Evolutionary conservation across 2,888 invertebrate genomes (phyloP), one percentile per base, ranked within the genome.

Genomic region (Chirona hameri): DNA sequence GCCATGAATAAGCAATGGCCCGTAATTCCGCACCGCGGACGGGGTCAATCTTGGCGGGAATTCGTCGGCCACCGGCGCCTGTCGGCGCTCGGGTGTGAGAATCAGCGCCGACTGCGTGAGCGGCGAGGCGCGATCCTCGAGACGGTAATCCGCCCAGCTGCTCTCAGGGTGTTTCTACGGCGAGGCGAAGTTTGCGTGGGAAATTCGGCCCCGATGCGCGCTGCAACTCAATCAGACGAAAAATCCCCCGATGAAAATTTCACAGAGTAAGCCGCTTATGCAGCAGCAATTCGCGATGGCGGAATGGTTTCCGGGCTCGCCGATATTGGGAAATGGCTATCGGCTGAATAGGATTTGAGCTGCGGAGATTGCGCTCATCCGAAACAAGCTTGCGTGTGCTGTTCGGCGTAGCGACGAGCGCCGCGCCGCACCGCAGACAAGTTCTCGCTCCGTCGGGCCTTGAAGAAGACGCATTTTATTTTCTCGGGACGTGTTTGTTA

Each of bases 191-290:
- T 31, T 72, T 29, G 31, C 72, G 72, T 72, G 72, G 72, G 72
- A 72, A 72, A 31, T 39, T 15, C 76, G 46, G 24, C 46, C 24
- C 72, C 46, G 24, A 10, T 7, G 76, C 76, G 46, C 46, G 39
- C 46, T 24, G 76, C 46, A 2, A 24, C 76, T 46, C 76, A 46
- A 24, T 76, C 76, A 76, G 76, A 46, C 46, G 76, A 24, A 24
- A 76, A 76, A 76, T 76, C 76, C 39, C 21, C 39, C 4, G 46
- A 39, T 39, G 76, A 76, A 76, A 76, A 24, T 46, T 76, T 39
- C 39, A 24, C 18, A 46, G 76, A 76, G 39, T 76, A 76, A 76
- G 76, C 76, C 14, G 76, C 76, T 76, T 76, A 76, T 76, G 76
- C 76, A 24, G 76, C 76, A 12, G 21, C 76, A 76, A 76, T 76